Base-by-base conservation (phyloP, 1,140 invertebrate genomes). In the Trichogramma pretiosum region DNA sequence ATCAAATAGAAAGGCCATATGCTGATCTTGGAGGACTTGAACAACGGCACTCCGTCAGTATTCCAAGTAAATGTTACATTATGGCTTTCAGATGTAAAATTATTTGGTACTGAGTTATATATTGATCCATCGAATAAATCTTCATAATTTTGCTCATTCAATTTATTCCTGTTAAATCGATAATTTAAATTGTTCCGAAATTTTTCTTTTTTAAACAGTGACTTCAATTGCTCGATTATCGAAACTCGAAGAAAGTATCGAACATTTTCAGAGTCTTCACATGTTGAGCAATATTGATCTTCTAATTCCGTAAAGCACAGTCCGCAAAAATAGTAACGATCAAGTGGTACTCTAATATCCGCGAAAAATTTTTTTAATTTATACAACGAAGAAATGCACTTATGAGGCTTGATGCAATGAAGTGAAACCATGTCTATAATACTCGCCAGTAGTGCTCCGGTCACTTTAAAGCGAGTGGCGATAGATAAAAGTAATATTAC, bases 1-100 rank as follows among this genome's bases (percentile, higher is more conserved):
- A 41, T 46, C 0, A 58, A 21, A 22, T 57, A 54, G 28, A 63
- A 53, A n/a, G 61, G 63, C 61, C 61, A 64, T 26, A 64, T 40
- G 36, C 52, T 50, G 23, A 48, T 48, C 52, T 56, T 58, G 13
- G 62, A 62, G 3, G 62, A 62, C 38, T 58, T 59, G 32, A 61
- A 59, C 4, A 59, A 40, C 11, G 55, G 36, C n/a, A 58, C 1
- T n/a, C n/a, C n/a, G n/a, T n/a, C n/a, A n/a, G n/a, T n/a, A n/a
- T n/a, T n/a, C n/a, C n/a, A n/a, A n/a, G 39, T 50, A 18, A 57
- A 47, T 0, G 50, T 45, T n/a, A 54, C 48, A 43, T 49, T 48
- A 32, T 49, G 11, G 23, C 10, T 35, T 37, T 48, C 22, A 2
- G 21, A 36, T 21, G 53, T 33, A 36, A 53, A 30, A 26, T 41